These are phyloP conservation scores for Zootoca vivipara DNA, from an alignment of 2,113 vertebrate genomes.

Conservation along the genomic window DNA sequence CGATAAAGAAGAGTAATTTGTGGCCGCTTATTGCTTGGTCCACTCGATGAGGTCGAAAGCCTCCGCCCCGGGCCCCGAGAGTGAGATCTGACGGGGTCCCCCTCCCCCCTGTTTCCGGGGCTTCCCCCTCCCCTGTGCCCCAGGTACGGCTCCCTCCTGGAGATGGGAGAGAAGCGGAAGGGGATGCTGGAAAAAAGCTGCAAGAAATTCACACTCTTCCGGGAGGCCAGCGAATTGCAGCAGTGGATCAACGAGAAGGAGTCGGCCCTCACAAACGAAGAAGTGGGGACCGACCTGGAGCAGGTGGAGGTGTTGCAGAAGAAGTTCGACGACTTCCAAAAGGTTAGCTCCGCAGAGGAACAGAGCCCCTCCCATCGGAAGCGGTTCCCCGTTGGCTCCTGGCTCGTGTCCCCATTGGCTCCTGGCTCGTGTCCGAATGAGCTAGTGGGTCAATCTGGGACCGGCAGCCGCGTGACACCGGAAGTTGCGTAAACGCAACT, in stretches of 20 bases:
- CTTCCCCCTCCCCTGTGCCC: neutral
- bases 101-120: neutral
- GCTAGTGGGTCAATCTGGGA: too few relatives aligned
- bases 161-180: constrained; percentile 94
- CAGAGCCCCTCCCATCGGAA: too few relatives aligned
- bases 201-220: constrained; percentile 98
- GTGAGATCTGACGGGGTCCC: too few relatives aligned
- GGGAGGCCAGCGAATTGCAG: constrained; percentile 94
- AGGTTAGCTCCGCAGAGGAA: constrained; percentile 74
- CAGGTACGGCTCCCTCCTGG: constrained; percentile 91
- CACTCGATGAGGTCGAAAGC: too few relatives aligned
- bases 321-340: constrained; percentile 99
- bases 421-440: too few relatives aligned
- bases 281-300: constrained; percentile 95
- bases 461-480: too few relatives aligned
- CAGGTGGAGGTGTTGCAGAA: constrained; percentile 99
- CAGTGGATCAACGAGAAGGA: constrained; percentile 99
- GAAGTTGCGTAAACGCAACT: too few relatives aligned
- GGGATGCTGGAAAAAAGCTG: constrained; percentile 98
- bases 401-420: neutral
- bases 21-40: too few relatives aligned
- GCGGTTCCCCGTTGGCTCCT: too few relatives aligned
- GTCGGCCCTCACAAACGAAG: constrained; percentile 88
- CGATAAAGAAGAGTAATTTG: too few relatives aligned
- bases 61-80: too few relatives aligned